A percentile compares a stretch with the other conserved stretches of the same genome.
These are phyloP conservation scores for Amphipyra berbera DNA, from an alignment of 2,888 invertebrate species.

Conservation along the genomic window DNA sequence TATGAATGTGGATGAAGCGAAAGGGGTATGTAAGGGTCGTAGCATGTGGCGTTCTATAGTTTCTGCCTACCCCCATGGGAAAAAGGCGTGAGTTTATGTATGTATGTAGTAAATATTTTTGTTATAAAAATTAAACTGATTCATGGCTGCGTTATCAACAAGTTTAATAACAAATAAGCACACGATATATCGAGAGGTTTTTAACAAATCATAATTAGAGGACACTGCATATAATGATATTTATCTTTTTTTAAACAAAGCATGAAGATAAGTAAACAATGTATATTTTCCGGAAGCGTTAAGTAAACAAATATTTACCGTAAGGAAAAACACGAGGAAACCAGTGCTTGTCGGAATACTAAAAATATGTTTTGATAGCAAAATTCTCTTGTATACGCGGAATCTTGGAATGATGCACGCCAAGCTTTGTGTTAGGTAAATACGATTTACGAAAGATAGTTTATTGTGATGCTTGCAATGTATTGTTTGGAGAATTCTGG, in stretches of 20 bases:
- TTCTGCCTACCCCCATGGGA: too few relatives aligned
- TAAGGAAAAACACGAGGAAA: slow-evolving; percentile 51
- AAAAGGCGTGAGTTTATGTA: too few relatives aligned
- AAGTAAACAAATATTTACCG: slow-evolving; percentile 44
- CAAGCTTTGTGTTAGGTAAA: slow-evolving; percentile 30
- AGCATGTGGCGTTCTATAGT: too few relatives aligned
- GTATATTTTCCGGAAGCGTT: slow-evolving; percentile 36
- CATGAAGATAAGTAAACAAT: slow-evolving; percentile 16
- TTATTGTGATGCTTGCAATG: slow-evolving; percentile 24
- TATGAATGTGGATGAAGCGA: too few relatives aligned
- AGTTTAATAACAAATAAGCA: too few relatives aligned
- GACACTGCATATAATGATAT: too few relatives aligned
- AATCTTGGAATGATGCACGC: slow-evolving; percentile 34
- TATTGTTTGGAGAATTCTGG: background rate
- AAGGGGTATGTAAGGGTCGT: too few relatives aligned
- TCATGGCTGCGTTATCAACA: too few relatives aligned
- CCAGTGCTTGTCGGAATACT: slow-evolving; percentile 47
- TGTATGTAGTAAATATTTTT: too few relatives aligned
- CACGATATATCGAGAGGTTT: too few relatives aligned
- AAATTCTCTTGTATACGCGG: slow-evolving; percentile 42
- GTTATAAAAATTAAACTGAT: too few relatives aligned
- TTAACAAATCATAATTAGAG: too few relatives aligned
- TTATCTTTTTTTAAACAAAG: background rate
- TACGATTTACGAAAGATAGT: slow-evolving; percentile 20
- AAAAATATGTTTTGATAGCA: slow-evolving; percentile 55